phyloP scores from a whole-genome alignment of 2,888 invertebrate genomes.

The Yponomeuta cagnagella region DNA sequence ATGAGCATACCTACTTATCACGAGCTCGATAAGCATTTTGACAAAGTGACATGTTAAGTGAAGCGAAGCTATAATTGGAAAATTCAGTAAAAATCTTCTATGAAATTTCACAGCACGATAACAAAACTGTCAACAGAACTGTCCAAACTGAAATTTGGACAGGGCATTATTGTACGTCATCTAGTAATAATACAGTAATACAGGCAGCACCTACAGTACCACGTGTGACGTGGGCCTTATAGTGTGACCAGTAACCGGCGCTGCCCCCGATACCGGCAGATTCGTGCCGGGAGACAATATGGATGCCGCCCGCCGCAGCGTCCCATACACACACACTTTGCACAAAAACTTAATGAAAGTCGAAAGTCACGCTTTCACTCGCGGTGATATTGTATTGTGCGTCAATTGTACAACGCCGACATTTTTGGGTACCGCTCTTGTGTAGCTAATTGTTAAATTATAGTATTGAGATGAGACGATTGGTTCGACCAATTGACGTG shows the following conservation, averaged over 20 bases:
- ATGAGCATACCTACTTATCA: too few relatives aligned
- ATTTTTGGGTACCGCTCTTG: conserved; percentile 12
- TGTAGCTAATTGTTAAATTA: conserved; percentile 16
- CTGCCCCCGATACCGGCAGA: conserved; percentile 13
- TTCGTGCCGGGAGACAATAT: conserved; percentile 14
- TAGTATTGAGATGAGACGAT: conserved; percentile 9
- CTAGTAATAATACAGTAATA: too few relatives aligned
- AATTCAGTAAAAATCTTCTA: too few relatives aligned
- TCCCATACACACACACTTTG: conserved; percentile 56
- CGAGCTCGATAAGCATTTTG: too few relatives aligned
- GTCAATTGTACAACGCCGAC: conserved; percentile 18
- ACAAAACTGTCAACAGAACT: too few relatives aligned
- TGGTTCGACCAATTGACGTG: conserved; percentile 4
- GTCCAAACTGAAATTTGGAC: too few relatives aligned
- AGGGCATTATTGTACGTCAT: too few relatives aligned
- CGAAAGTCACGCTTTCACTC: conserved; percentile 74
- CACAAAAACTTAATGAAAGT: conserved; percentile 74
- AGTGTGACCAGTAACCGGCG: neutral
- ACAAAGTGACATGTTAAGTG: too few relatives aligned
- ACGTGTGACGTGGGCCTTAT: neutral
- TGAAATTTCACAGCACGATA: too few relatives aligned
- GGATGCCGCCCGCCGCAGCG: conserved; percentile 25
- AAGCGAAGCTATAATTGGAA: too few relatives aligned
- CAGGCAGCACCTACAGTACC: too few relatives aligned
- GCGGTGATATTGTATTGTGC: conserved; percentile 58